Percentiles rank a stretch among this genome's conserved stretches.
phyloP scores from a whole-genome alignment of 2,888 invertebrate species.

The Cephus spinipes region DNA sequence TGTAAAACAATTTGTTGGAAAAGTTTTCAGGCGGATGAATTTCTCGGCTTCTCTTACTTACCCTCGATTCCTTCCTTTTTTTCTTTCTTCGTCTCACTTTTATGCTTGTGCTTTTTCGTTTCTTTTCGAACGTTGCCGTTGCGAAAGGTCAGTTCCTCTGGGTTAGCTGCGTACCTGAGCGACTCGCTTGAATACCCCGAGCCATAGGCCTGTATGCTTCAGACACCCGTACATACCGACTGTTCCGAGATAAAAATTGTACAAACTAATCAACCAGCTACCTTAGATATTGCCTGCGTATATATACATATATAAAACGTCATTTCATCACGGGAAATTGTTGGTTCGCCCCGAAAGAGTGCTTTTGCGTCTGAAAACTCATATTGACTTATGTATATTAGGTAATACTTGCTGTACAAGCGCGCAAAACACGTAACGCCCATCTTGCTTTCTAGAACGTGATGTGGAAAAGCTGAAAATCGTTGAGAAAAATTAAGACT shows the following conservation, averaged over 20 bases:
- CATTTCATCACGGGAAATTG: background rate
- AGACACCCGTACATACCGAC: background rate
- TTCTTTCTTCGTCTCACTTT: background rate
- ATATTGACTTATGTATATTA: background rate
- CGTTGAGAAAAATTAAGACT: too few relatives aligned
- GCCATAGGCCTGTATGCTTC: background rate
- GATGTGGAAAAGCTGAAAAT: too few relatives aligned
- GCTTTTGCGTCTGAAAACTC: background rate
- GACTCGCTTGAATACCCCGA: background rate
- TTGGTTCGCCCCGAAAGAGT: background rate
- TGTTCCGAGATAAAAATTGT: background rate
- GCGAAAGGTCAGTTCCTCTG: background rate
- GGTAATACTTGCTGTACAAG: too few relatives aligned
- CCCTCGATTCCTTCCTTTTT: conserved; percentile 4
- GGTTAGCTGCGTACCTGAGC: background rate
- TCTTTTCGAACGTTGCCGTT: background rate
- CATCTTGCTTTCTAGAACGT: too few relatives aligned
- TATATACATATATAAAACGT: background rate
- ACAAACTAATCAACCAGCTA: background rate
- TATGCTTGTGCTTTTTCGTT: conserved; percentile 8
- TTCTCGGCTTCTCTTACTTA: background rate
- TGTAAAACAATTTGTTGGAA: background rate
- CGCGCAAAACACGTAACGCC: too few relatives aligned
- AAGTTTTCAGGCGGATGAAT: background rate
- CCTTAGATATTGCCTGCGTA: background rate